Evolutionary conservation across 2,797 vertebrate species (phyloP).

Genomic region (Todus mexicanus): DNA sequence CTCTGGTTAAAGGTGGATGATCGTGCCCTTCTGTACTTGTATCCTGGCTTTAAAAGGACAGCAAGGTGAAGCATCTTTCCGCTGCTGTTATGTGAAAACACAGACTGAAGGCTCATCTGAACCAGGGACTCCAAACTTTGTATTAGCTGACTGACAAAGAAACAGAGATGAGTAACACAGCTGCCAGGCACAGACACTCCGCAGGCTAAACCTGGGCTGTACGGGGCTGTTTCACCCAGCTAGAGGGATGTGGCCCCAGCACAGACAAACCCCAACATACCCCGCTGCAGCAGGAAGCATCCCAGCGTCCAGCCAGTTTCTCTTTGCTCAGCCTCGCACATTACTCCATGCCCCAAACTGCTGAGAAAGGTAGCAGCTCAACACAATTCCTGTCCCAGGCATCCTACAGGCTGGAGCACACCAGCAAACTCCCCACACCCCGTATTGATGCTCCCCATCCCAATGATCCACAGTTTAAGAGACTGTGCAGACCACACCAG

Average conservation of each 20-base stretch:
- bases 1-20: not conserved
- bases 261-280: not conserved
- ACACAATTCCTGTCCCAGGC: not conserved
- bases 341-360: not conserved
- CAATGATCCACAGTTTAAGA: not conserved
- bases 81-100: not conserved
- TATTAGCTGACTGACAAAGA: not conserved
- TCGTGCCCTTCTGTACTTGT: not conserved
- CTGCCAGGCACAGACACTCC: not conserved
- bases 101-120: not conserved
- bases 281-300: not conserved
- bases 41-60: not conserved
- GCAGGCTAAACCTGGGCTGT: not conserved
- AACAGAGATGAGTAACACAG: not conserved
- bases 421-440: not conserved
- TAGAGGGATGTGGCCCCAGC: not conserved
- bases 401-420: not conserved
- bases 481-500: not conserved
- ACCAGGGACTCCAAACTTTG: not conserved
- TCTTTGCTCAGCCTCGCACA: rapidly evolving
- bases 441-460: not conserved
- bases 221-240: not conserved
- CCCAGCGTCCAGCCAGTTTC: not conserved
- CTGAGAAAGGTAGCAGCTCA: not conserved
- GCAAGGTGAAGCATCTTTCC: not conserved